Evolutionary conservation across 2,113 vertebrate species (phyloP).

Genomic region (Rhea americana): DNA sequence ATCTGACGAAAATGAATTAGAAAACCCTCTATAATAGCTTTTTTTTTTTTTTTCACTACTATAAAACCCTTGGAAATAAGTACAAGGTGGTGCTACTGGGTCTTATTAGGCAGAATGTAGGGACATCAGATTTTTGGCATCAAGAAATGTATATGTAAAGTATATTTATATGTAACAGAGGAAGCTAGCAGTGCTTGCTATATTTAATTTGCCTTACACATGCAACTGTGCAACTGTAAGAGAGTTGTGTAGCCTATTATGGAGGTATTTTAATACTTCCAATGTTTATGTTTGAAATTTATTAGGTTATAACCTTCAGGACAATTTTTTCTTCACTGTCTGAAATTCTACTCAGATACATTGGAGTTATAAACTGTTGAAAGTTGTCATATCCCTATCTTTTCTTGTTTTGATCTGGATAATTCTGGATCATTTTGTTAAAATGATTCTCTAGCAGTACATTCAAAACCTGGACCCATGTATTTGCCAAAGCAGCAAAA

Average conservation of each 20-base stretch:
- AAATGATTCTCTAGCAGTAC: background rate
- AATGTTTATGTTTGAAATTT: background rate
- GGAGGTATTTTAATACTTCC: background rate
- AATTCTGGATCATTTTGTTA: background rate
- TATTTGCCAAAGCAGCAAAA: background rate
- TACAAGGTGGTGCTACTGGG: background rate
- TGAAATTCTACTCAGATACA: background rate
- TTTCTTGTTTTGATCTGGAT: background rate
- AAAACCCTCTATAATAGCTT: background rate
- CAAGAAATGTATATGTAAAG: background rate
- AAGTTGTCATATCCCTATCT: background rate
- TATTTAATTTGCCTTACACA: background rate
- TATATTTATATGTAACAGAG: background rate
- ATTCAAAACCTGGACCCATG: background rate
- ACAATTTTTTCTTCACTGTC: background rate
- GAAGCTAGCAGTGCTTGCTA: background rate
- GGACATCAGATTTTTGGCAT: background rate
- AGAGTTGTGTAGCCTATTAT: background rate
- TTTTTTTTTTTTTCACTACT: background rate
- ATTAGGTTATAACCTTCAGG: background rate
- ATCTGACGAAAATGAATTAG: background rate
- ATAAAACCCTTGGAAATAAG: background rate
- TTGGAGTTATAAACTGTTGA: background rate
- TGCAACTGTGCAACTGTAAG: background rate
- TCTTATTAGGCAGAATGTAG: background rate